Conservation (phyloP, 2,113 vertebrate species). For the Lampris incognitus region DNA sequence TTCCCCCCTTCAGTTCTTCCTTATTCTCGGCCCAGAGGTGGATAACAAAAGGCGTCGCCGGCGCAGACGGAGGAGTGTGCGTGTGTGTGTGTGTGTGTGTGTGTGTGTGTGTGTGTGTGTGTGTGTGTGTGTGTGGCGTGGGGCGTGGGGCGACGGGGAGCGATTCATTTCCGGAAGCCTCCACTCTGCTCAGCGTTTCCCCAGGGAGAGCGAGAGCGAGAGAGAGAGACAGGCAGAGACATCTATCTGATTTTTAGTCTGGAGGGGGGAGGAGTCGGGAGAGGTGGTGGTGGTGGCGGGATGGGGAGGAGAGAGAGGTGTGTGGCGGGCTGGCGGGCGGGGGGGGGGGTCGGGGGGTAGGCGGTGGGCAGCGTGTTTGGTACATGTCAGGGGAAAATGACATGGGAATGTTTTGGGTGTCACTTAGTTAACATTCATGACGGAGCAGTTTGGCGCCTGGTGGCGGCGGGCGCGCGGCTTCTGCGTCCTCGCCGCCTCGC, state of each 20-base stretch:
- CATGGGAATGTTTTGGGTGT: conserved; percentile 60
- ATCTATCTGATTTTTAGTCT: conserved; percentile 66
- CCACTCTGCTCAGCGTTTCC: conserved; percentile 74
- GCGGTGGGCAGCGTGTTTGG: conserved; percentile 49
- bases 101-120: conserved; percentile 37
- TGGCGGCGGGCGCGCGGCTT: conserved; percentile 22
- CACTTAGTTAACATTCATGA: conserved; percentile 59
- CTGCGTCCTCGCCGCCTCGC: too few relatives aligned
- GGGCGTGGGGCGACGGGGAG: conserved; percentile 57
- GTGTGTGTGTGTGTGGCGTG: conserved; percentile 13
- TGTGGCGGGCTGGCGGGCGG: too few relatives aligned
- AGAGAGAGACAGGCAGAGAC: conserved; percentile 77
- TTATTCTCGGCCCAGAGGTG: conserved; percentile 63
- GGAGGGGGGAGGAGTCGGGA: conserved; percentile 71
- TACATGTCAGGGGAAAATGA: conserved; percentile 58
- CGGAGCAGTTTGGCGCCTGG: conserved; percentile 32
- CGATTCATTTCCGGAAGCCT: conserved; percentile 80
- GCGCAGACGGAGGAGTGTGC: conserved; percentile 63
- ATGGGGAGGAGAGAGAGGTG: conserved; percentile 7
- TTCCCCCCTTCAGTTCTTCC: conserved; percentile 39
- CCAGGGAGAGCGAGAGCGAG: conserved; percentile 50
- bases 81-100: conserved; percentile 20
- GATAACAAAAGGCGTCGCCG: conserved; percentile 74
- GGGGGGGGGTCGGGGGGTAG: conserved; percentile 37
- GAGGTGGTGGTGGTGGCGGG: conserved; percentile 27